Percentiles rank a stretch among this genome's conserved stretches.
Conservation (phyloP, 2,113 vertebrate species). For the Macrotis lagotis region DNA sequence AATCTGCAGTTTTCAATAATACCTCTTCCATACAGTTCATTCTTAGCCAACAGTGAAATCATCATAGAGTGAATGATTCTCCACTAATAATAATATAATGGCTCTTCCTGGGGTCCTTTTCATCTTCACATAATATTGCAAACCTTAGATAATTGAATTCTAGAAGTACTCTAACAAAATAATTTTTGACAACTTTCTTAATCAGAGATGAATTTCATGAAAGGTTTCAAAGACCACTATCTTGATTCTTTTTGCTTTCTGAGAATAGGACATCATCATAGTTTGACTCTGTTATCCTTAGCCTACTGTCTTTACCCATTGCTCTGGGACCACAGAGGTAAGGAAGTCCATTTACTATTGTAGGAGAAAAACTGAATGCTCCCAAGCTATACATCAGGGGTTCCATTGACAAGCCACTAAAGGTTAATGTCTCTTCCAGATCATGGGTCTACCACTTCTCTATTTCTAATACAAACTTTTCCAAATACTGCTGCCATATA, state of each 20-base stretch:
- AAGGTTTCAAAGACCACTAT: background rate
- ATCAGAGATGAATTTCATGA: background rate
- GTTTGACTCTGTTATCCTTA: background rate
- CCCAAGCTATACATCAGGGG: background rate
- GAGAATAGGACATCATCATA: background rate
- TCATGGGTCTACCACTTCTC: background rate
- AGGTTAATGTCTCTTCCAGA: background rate
- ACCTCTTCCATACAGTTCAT: background rate
- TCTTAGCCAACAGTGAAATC: background rate
- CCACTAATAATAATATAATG: background rate
- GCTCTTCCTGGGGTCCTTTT: background rate
- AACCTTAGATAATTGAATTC: background rate
- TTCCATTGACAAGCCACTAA: background rate
- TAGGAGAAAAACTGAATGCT: background rate
- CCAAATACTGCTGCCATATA: background rate
- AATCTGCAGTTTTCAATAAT: background rate
- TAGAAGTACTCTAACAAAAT: background rate
- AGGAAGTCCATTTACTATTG: background rate
- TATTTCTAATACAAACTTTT: background rate
- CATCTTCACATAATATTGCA: background rate
- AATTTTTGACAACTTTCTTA: background rate
- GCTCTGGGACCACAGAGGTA: background rate
- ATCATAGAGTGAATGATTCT: background rate
- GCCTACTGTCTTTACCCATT: background rate
- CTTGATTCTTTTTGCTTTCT: background rate